Evolutionary conservation across 2,888 invertebrate species (phyloP), one percentile per base, ranked within the genome.

Genomic region (Leucania comma): DNA sequence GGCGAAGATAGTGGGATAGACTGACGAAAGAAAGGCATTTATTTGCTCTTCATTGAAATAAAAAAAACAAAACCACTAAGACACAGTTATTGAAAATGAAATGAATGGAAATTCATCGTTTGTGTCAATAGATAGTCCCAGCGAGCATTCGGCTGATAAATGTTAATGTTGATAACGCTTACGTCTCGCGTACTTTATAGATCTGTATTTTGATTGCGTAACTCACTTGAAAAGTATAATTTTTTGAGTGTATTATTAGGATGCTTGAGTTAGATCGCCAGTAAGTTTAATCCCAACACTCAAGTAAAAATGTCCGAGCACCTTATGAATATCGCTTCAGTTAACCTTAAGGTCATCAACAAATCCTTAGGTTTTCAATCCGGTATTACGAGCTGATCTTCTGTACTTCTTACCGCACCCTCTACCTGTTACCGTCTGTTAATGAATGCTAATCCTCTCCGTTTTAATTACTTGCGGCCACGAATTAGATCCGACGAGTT

Each of bases 381-480:
- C 12, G 20, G 24, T 32, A 32, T 54, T 14, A 57, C 20, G 10
- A 57, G 46, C 38, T 54, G 22, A 17, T 32, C n/a, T 76, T 61
- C 66, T 76, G 61, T 14, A 14, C 57, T 50, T 8, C 46, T 9
- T 58, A 4, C 38, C 1, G 22, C n/a, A 42, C 12, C 5, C 17
- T 10, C 9, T 62, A 76, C 79, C 79, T 72, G 75, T 62, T 72
- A 75, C 58, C 54, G 57, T 68, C 22, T 53, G 50, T 60, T 75
- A 84, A 77, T 72, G 58, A 72, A 77, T 64, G 60, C 63, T 82
- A 69, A 84, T 79, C 75, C 53, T 53, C 54, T 57, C 58, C 58
- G 68, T 72, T 82, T 79, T 79, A 79, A 83, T 79, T 77, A 84
- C 38, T 64, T 54, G 69, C 48, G 72, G 68, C 29, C 60, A 50